These are phyloP conservation scores for Oscarella lobularis DNA, from an alignment of 37 sponge, comb jelly and placozoan species.

Conservation along the genomic window DNA sequence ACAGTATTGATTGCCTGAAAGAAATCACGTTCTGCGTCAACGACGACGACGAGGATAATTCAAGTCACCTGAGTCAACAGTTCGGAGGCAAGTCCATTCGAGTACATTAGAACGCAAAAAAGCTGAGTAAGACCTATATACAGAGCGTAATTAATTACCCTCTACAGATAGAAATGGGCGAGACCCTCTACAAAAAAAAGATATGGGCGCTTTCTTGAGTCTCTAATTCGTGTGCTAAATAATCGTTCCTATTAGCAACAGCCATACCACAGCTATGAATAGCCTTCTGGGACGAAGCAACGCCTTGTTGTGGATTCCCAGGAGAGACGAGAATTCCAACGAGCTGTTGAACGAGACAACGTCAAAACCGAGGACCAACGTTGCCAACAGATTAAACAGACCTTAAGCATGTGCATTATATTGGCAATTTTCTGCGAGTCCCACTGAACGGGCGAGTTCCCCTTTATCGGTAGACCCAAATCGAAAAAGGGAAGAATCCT, in stretches of 20 bases:
- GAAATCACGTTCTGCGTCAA: too few relatives aligned
- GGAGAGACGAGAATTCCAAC: neutral
- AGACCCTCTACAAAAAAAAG: too few relatives aligned
- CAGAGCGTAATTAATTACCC: too few relatives aligned
- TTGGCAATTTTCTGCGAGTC: neutral
- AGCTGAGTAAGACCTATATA: conserved; percentile 27
- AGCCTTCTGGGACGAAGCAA: neutral
- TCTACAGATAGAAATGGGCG: too few relatives aligned
- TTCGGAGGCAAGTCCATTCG: conserved; percentile 56
- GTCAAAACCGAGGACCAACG: neutral
- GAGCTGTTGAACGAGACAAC: neutral
- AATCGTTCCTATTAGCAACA: too few relatives aligned
- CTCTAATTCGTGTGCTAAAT: too few relatives aligned
- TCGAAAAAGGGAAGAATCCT: too few relatives aligned
- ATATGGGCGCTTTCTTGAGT: too few relatives aligned
- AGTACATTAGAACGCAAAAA: conserved; percentile 58
- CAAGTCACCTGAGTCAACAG: conserved; percentile 27
- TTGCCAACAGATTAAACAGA: neutral
- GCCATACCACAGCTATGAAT: neutral
- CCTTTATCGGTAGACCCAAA: too few relatives aligned
- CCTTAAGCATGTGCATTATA: neutral
- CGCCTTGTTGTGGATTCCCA: neutral
- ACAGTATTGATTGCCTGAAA: conserved; percentile 57
- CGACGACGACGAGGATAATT: too few relatives aligned
- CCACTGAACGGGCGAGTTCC: neutral